Conservation (phyloP, 2,888 invertebrate species). For the Drosophila colorata region DNA sequence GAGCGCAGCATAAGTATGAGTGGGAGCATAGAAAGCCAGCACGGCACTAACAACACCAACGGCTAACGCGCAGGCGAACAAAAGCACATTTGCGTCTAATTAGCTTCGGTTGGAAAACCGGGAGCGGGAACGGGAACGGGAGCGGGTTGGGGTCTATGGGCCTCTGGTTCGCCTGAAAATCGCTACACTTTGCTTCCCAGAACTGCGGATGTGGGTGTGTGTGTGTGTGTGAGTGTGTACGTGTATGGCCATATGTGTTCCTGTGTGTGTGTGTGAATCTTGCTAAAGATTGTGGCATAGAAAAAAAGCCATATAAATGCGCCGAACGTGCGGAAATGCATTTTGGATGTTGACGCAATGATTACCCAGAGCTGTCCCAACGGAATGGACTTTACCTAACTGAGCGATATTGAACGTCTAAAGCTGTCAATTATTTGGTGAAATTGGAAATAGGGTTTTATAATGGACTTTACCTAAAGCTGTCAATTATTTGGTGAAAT, state of each 20-base stretch:
- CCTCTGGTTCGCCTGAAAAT: conserved; percentile 64
- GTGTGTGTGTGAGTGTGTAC: conserved; percentile 9
- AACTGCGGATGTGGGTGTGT: conserved; percentile 76
- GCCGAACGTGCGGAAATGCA: conserved; percentile 78
- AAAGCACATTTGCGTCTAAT: conserved; percentile 76
- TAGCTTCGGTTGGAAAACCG: conserved; percentile 60
- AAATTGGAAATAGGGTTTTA: background rate
- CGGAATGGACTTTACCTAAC: conserved; percentile 10
- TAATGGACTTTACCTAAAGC: conserved; percentile 9
- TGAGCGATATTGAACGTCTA: background rate
- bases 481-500: background rate
- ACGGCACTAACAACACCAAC: conserved; percentile 4
- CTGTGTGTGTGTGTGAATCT: conserved; percentile 33
- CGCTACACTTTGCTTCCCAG: conserved; percentile 78
- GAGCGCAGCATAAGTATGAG: conserved; percentile 5
- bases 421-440: too few species aligned
- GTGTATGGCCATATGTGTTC: too few species aligned
- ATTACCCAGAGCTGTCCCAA: conserved; percentile 28
- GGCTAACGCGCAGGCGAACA: conserved; percentile 47
- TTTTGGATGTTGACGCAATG: conserved; percentile 54
- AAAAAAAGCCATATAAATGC: conserved; percentile 58
- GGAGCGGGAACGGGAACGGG: conserved; percentile 9
- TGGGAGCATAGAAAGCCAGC: conserved; percentile 23
- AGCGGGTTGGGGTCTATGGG: conserved; percentile 21
- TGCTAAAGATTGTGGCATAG: conserved; percentile 49